Conservation (phyloP, 2,113 vertebrate species). For the Psammodynastes pulverulentus region DNA sequence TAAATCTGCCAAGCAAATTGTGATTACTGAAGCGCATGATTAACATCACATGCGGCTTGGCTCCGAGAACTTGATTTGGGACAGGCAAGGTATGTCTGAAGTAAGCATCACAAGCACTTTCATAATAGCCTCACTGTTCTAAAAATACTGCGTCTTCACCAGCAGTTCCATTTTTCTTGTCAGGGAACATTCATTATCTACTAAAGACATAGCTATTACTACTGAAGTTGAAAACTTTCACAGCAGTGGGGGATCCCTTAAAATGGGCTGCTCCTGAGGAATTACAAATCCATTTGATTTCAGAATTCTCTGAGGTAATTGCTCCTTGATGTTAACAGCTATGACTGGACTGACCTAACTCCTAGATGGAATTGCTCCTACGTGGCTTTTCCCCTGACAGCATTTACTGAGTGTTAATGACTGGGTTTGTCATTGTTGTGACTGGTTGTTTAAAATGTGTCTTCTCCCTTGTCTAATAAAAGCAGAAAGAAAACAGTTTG, state of each 20-base stretch:
- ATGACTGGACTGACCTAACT: background rate
- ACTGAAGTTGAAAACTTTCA: background rate
- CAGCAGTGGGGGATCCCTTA: background rate
- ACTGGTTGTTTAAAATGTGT: constrained; percentile 4
- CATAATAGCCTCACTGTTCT: background rate
- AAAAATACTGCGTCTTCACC: background rate
- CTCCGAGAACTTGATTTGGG: background rate
- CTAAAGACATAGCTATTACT: background rate
- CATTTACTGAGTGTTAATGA: background rate
- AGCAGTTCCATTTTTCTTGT: background rate
- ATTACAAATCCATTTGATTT: background rate
- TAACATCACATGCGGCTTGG: background rate
- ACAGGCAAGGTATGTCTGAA: background rate
- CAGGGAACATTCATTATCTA: background rate
- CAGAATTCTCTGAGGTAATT: background rate
- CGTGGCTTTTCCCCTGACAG: background rate
- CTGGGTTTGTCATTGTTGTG: background rate
- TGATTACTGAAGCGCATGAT: background rate
- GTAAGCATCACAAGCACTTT: background rate
- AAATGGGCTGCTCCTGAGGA: background rate
- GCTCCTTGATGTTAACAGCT: background rate
- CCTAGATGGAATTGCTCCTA: background rate
- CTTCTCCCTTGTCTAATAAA: constrained; percentile 3
- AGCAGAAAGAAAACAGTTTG: constrained; percentile 1
- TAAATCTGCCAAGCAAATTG: background rate